Base-by-base conservation (phyloP, 2,888 invertebrate genomes). In the Meiosimyza decipiens region DNA sequence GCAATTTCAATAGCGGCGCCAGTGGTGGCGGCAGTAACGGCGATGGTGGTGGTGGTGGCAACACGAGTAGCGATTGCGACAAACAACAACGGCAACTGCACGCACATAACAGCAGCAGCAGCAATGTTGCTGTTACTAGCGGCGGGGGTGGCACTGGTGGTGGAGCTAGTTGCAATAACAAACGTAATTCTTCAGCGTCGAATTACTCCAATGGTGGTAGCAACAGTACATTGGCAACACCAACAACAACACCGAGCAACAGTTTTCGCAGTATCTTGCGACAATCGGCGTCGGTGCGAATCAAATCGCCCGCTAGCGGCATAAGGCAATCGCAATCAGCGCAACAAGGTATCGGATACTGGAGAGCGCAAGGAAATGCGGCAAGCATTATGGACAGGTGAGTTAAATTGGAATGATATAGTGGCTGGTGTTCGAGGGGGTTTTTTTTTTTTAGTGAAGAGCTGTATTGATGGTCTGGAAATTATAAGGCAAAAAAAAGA, bases 321-420 rank as follows among this genome's bases (percentile, higher is more conserved):
- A 72, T 78, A 50, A 72, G 73, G 64, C 79, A 81, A 72, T 81
- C 80, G 59, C 78, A 79, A 73, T 80, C 81, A 47, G 70, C 71
- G 13, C 80, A 81, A 59, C 79, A 79, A 16, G 74, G 77, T 62
- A 81, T 74, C 71, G 76, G 80, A 73, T 80, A 77, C 74, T 81
- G 80, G 81, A 78, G 77, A 74, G 77, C 16, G 54, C 64, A 28
- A 52, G 67, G 55, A 71, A 70, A 50, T 16, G 55, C 66, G 72
- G 78, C 63, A 62, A 85, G 82, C 76, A 76, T 82, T 50, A 78
- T 84, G 79, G 83, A 83, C 76, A 85, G 85, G 84, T 85, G 73
- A 81, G 82, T 76, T 52, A 6, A 15, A 12, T 22, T 33, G 28
- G n/a, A n/a, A 16, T 40, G 51, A 60, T 15, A 49, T 22, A 13